Conservation (phyloP, 2,113 vertebrate species). For the Polypterus senegalus region DNA sequence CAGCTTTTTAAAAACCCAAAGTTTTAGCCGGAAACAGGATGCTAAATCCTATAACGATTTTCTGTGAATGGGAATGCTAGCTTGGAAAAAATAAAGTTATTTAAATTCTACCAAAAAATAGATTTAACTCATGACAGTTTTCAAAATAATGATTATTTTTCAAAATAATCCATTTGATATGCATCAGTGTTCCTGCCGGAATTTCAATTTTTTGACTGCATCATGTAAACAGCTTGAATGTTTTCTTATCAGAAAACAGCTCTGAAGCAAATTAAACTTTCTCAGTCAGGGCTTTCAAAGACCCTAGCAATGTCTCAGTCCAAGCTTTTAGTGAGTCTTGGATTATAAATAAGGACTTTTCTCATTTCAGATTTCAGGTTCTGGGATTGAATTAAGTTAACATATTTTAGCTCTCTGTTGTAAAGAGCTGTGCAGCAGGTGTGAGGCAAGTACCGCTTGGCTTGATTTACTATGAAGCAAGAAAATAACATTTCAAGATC, state of each 20-base stretch:
- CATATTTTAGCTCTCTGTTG: too few relatives aligned
- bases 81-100: constrained; percentile 49
- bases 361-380: constrained; percentile 59
- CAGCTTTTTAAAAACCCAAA: too few relatives aligned
- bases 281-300: constrained; percentile 25
- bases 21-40: constrained; percentile 40
- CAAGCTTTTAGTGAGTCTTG: constrained; percentile 61
- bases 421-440: too few relatives aligned
- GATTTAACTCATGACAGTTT: constrained; percentile 59
- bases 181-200: constrained; percentile 61
- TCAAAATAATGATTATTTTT: constrained; percentile 58
- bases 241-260: constrained; percentile 58
- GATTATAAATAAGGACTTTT: constrained; percentile 45
- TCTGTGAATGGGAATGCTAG: constrained; percentile 59
- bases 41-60: constrained; percentile 37
- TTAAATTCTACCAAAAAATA: constrained; percentile 69
- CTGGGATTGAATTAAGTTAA: constrained; percentile 36
- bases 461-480: too few relatives aligned
- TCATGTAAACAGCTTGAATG: constrained; percentile 65
- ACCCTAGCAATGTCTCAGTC: constrained; percentile 43
- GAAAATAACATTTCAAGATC: too few relatives aligned
- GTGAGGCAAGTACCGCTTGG: too few relatives aligned
- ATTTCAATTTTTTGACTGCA: constrained; percentile 67
- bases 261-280: constrained; percentile 38
- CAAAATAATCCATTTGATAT: constrained; percentile 73